Percentiles rank a stretch among this genome's conserved stretches.
These are phyloP conservation scores for Sisor rabdophorus DNA, from an alignment of 2,113 vertebrate genomes.

Conservation along the genomic window DNA sequence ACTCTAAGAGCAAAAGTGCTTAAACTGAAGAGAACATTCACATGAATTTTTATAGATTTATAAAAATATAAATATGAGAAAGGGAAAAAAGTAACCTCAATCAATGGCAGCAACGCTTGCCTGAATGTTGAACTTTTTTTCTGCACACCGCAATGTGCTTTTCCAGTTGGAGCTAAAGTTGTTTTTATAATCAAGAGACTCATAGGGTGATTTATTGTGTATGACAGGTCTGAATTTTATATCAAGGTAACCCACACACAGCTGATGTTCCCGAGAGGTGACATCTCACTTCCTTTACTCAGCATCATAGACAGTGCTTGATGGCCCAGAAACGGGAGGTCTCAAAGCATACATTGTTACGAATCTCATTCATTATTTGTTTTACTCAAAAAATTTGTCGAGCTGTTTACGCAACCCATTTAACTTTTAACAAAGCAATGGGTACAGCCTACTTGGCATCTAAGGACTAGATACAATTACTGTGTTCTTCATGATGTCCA, in stretches of 20 bases:
- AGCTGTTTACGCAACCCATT: not conserved
- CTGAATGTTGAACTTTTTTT: conserved; percentile 19
- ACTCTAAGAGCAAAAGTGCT: conserved; percentile 14
- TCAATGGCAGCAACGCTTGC: conserved; percentile 26
- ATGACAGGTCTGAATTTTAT: conserved; percentile 43
- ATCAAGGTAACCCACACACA: conserved; percentile 43
- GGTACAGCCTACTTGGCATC: conserved; percentile 28
- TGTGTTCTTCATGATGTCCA: conserved; percentile 20
- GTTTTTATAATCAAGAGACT: conserved; percentile 42
- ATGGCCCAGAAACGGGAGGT: conserved; percentile 8
- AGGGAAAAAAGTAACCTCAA: conserved; percentile 17
- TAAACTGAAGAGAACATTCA: conserved; percentile 6
- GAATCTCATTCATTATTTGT: conserved; percentile 1
- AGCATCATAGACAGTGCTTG: conserved; percentile 21
- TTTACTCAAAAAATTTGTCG: conserved; percentile 3
- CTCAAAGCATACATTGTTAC: conserved; percentile 26
- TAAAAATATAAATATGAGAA: conserved; percentile 17
- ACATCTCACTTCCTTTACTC: conserved; percentile 33
- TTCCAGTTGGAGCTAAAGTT: conserved; percentile 33
- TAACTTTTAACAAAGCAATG: conserved; percentile 9
- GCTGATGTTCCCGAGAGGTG: conserved; percentile 35
- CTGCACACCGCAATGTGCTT: conserved; percentile 18
- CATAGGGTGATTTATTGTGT: conserved; percentile 24
- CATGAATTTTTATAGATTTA: conserved; percentile 4
- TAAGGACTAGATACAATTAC: not conserved